A percentile compares a stretch with the other conserved stretches of the same genome.
Conservation (phyloP, 2,888 invertebrate genomes). For the Campoplex capitator region DNA sequence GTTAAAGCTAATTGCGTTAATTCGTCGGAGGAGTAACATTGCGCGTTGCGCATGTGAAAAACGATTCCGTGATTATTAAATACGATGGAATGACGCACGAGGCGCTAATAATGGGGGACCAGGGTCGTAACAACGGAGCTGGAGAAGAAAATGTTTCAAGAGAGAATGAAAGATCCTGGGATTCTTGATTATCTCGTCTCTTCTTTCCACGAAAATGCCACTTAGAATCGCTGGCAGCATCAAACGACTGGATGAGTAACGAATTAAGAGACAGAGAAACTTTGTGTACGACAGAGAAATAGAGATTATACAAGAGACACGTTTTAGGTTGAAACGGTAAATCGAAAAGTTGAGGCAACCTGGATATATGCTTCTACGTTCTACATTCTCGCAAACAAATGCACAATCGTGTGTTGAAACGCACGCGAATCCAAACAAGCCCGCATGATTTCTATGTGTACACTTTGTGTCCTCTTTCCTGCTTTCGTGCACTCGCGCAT, state of each 20-base stretch:
- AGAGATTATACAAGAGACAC: constrained; percentile 55
- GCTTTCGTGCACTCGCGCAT: not conserved
- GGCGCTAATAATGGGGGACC: not conserved
- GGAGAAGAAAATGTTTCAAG: not conserved
- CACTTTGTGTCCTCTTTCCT: not conserved
- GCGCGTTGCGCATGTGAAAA: not conserved
- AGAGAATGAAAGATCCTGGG: not conserved
- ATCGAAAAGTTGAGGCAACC: constrained; percentile 40
- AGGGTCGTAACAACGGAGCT: no score
- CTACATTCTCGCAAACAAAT: constrained; percentile 39
- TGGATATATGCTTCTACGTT: constrained; percentile 38
- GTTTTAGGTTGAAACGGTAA: constrained; percentile 65
- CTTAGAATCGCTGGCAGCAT: constrained; percentile 24
- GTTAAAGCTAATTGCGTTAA: not conserved
- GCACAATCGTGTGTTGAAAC: not conserved
- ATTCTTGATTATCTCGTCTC: not conserved
- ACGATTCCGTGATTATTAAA: not conserved
- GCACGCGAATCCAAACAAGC: not conserved
- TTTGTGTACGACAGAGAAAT: no score
- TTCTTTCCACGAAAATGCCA: not conserved
- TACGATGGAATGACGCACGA: not conserved
- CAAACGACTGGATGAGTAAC: not conserved
- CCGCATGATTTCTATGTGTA: not conserved
- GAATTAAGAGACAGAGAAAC: not conserved
- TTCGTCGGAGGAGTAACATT: not conserved